These are phyloP conservation scores for Arge pagana DNA, from an alignment of 2,888 invertebrate genomes.

Conservation along the genomic window DNA sequence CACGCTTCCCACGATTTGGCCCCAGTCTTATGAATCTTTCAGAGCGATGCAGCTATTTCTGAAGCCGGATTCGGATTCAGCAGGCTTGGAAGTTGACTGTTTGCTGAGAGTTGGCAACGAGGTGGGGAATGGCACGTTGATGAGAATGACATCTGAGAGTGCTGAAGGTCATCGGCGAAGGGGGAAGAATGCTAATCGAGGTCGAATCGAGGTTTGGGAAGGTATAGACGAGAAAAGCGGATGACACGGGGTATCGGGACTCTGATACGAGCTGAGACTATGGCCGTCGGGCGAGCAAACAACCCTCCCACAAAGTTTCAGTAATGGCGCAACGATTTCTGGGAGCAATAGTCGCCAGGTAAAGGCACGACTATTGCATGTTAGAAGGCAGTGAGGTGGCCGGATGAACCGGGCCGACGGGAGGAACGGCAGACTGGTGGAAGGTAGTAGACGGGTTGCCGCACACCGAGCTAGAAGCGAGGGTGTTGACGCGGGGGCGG, in stretches of 20 bases:
- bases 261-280: slow-evolving; percentile 40
- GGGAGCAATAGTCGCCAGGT: slow-evolving; percentile 19
- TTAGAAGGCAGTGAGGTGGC: slow-evolving; percentile 45
- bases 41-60: no score
- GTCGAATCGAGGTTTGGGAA: no score
- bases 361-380: slow-evolving; percentile 53
- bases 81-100: no score
- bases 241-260: neutral
- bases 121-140: no score
- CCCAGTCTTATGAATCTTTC: no score
- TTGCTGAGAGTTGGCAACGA: no score
- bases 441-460: slow-evolving; percentile 36
- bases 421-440: slow-evolving; percentile 30
- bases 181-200: neutral
- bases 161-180: no score
- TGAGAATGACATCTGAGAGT: no score
- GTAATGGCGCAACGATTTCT: slow-evolving; percentile 53
- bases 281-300: slow-evolving; percentile 55
- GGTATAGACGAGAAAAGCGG: no score
- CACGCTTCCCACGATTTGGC: no score
- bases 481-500: slow-evolving; percentile 43
- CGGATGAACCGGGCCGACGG: slow-evolving; percentile 15
- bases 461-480: slow-evolving; percentile 29
- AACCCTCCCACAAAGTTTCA: slow-evolving; percentile 41
- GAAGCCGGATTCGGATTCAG: no score